Evolutionary conservation across 2,888 invertebrate species (phyloP).

Genomic region (Ashinkailepas kermadecensis): DNA sequence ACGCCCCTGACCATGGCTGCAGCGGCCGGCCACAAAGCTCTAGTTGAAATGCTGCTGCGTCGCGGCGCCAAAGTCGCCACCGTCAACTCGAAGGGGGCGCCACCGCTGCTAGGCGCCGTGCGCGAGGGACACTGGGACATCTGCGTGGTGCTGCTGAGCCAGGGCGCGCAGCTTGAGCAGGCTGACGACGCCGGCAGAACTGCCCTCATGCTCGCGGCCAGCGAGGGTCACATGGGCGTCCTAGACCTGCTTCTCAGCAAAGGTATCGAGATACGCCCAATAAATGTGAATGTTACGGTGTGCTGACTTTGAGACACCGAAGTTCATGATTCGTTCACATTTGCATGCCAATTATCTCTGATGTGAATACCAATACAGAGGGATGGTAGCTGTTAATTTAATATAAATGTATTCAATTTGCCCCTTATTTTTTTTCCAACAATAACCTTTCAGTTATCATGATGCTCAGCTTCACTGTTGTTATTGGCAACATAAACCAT

Average conservation of each 20-base stretch:
- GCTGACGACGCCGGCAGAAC: conserved; percentile 68
- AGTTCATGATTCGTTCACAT: too few relatives aligned
- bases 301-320: too few relatives aligned
- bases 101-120: conserved; percentile 76
- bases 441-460: too few relatives aligned
- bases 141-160: conserved; percentile 64
- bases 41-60: conserved; percentile 67
- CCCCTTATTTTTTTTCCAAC: too few relatives aligned
- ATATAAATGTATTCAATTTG: too few relatives aligned
- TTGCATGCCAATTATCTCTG: too few relatives aligned
- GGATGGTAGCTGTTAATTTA: too few relatives aligned
- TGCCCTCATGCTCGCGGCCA: conserved; percentile 79
- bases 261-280: background rate
- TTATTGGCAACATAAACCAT: too few relatives aligned
- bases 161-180: conserved; percentile 53
- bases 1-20: conserved; percentile 82
- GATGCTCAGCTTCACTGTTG: too few relatives aligned
- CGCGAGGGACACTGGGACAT: conserved; percentile 83
- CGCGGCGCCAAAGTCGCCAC: conserved; percentile 70
- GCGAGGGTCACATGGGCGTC: conserved; percentile 82
- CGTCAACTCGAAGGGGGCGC: conserved; percentile 63
- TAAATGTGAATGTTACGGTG: too few relatives aligned
- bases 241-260: conserved; percentile 65
- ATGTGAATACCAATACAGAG: too few relatives aligned
- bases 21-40: conserved; percentile 68